Evolutionary conservation across 2,797 vertebrate species (phyloP), one percentile per base, ranked within the genome.

Genomic region (Mormyrops attenuatus): DNA sequence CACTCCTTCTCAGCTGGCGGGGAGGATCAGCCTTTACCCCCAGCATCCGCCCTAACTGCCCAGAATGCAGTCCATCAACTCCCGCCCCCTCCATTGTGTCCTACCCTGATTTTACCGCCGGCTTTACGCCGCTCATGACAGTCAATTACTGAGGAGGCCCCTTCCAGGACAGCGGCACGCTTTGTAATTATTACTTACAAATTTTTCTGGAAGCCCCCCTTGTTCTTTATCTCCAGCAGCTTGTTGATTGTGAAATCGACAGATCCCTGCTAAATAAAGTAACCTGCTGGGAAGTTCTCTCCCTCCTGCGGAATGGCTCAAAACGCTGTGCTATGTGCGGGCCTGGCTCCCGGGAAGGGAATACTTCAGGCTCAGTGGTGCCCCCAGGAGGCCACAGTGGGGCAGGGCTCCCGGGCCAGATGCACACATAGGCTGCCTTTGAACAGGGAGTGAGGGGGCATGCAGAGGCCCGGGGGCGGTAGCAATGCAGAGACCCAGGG

Each of bases 211-310:
- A 89, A 52, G 49, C 0, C 84, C 7, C 82, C 73, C 82, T 80
- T 3, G n/a, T 90, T 92, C 88, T 85, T 89, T 85, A 89, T 90
- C 90, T 88, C 89, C 88, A 91, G 92, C 90, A 93, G 93, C 91
- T 91, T 92, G 92, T 85, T 90, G 88, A 0, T 82, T 92, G 91
- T 92, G 91, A 91, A 89, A 93, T 87, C 91, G 92, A 92, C 91
- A 91, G 88, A 92, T 41, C 90, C 89, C 91, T 52, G 88, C 90
- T 90, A 90, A 94, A 92, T 50, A 92, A 91, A 41, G 91, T 55
- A 92, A 92, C 92, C 93, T 88, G 85, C 38, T 89, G 92, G 93
- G 92, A 93, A 90, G 90, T 91, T 49, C 85, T 53, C 50, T 34
- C 85, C 49, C 50, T 86, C 15, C 49, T 55, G 85, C 9, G 49